Conservation (phyloP, 2,113 vertebrate genomes). For the Todiramphus chloris region DNA sequence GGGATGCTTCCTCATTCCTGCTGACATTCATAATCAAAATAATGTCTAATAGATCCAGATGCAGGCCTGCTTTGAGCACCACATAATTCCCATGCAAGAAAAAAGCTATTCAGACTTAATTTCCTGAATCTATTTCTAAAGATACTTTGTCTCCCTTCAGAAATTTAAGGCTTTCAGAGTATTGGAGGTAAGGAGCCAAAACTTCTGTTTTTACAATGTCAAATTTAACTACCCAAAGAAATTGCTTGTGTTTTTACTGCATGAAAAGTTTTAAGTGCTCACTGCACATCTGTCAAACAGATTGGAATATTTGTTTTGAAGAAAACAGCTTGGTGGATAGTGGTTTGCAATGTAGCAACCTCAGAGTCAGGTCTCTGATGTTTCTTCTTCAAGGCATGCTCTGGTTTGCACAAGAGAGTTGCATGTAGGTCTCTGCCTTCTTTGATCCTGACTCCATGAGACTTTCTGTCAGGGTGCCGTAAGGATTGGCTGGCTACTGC, state of each 20-base stretch:
- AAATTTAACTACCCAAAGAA: not conserved
- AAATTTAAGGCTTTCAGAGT: not conserved
- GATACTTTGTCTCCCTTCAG: not conserved
- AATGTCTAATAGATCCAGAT: not conserved
- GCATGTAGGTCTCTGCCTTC: not conserved
- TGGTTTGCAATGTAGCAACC: not conserved
- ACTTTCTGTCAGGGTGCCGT: fast-evolving
- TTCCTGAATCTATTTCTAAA: not conserved
- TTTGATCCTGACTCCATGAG: not conserved
- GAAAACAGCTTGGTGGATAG: not conserved
- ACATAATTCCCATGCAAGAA: not conserved
- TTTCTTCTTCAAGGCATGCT: not conserved
- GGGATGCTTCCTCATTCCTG: not conserved
- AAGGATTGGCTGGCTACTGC: fast-evolving
- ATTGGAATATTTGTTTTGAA: not conserved
- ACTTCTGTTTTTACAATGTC: not conserved
- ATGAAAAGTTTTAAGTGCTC: not conserved
- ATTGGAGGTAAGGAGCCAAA: not conserved
- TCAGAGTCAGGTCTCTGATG: not conserved
- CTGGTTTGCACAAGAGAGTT: not conserved
- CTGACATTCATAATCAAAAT: not conserved
- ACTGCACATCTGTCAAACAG: not conserved
- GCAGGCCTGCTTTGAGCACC: not conserved
- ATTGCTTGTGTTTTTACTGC: not conserved
- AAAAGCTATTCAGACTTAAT: not conserved